phyloP scores from a whole-genome alignment of 1,140 invertebrate species.

The Lerema accius region DNA sequence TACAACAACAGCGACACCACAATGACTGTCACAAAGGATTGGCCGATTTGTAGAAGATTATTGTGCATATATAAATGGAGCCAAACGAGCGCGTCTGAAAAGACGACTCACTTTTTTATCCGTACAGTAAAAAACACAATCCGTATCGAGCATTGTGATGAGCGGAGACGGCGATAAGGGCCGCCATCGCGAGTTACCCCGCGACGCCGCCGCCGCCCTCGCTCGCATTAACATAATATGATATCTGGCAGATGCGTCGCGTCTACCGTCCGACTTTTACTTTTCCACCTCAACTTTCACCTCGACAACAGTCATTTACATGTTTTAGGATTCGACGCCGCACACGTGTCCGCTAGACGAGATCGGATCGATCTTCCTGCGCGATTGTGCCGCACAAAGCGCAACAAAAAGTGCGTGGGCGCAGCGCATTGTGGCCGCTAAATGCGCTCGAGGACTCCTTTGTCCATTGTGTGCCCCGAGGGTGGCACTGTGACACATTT shows the following conservation, averaged over 20 bases:
- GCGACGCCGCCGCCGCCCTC: slow-evolving; percentile 42
- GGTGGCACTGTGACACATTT: slow-evolving; percentile 81
- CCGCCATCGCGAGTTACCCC: slow-evolving; percentile 57
- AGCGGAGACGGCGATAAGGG: slow-evolving; percentile 60
- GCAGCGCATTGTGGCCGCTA: slow-evolving; percentile 73
- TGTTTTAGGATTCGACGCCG: slow-evolving; percentile 49
- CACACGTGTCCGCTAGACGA: slow-evolving; percentile 58
- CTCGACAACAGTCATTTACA: slow-evolving; percentile 74
- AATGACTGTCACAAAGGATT: slow-evolving; percentile 66
- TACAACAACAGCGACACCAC: slow-evolving; percentile 55
- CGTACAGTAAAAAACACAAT: slow-evolving; percentile 62
- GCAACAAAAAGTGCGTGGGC: slow-evolving; percentile 66
- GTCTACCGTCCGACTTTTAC: slow-evolving; percentile 64
- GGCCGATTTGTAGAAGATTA: slow-evolving; percentile 72
- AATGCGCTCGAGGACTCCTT: slow-evolving; percentile 64
- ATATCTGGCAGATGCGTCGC: slow-evolving; percentile 64
- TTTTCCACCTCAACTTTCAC: slow-evolving; percentile 79
- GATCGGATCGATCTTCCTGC: slow-evolving; percentile 63
- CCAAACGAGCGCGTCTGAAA: slow-evolving; percentile 55
- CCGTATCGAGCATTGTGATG: slow-evolving; percentile 49
- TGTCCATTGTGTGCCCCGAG: slow-evolving; percentile 77
- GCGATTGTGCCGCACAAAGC: slow-evolving; percentile 63
- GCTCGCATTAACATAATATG: slow-evolving; percentile 64
- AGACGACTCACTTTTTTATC: slow-evolving; percentile 61
- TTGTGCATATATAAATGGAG: slow-evolving; percentile 59